Evolutionary conservation across 1,140 invertebrate species (phyloP).

Genomic region (Drosophila asahinai): DNA sequence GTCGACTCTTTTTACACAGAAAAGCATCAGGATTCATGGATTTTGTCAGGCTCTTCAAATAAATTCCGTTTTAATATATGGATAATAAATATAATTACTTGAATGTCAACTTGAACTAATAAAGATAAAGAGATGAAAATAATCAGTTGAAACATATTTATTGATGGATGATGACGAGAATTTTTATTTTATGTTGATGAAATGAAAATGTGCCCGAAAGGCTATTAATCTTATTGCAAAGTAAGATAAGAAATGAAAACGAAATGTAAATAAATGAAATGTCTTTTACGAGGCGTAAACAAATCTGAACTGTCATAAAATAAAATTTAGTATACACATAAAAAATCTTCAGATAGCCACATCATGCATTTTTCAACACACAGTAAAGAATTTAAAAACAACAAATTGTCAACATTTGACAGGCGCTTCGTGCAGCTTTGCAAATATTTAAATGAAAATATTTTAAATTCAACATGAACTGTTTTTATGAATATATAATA

Average conservation of each 20-base stretch:
- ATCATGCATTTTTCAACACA: constrained; percentile 29
- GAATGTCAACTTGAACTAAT: too few species aligned
- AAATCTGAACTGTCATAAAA: constrained; percentile 19
- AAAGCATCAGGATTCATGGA: background rate
- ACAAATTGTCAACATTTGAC: background rate
- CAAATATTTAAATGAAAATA: constrained; percentile 14
- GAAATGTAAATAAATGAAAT: constrained; percentile 9
- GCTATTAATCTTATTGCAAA: background rate
- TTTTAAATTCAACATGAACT: background rate
- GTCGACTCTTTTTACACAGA: background rate
- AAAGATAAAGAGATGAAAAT: background rate
- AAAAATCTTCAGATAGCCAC: constrained; percentile 12
- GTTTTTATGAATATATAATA: background rate
- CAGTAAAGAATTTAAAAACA: constrained; percentile 16
- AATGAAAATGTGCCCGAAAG: background rate
- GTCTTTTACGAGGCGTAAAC: constrained; percentile 26
- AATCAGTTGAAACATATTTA: background rate
- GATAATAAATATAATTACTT: background rate
- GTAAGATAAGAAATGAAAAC: background rate
- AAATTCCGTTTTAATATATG: background rate
- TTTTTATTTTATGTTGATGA: background rate
- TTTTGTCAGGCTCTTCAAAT: background rate
- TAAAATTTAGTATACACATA: constrained; percentile 25
- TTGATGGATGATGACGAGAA: background rate
- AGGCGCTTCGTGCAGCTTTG: background rate